phyloP scores from a whole-genome alignment of 2,113 vertebrate species.

The Ariopsis seemanni region DNA sequence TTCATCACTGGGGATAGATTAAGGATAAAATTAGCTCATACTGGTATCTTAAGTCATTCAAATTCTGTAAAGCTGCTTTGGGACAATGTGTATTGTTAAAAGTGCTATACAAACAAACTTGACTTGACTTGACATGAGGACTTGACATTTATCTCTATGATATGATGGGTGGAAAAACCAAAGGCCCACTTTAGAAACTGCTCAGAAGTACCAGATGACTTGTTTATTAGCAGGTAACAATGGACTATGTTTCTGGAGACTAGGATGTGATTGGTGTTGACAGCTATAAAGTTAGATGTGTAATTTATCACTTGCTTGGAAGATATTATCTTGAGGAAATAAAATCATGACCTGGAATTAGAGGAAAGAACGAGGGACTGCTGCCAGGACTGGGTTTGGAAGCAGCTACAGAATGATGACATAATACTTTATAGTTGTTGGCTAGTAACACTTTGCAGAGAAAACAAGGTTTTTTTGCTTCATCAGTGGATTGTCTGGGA shows the following conservation, averaged over 20 bases:
- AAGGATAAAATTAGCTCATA: no score
- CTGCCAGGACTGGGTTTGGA: not conserved
- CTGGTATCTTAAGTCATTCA: no score
- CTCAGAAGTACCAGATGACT: not conserved
- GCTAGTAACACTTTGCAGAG: not conserved
- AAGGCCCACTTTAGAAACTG: not conserved
- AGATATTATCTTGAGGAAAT: not conserved
- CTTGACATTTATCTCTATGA: not conserved
- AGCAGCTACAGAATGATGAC: not conserved
- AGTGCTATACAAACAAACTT: no score
- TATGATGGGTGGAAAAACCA: not conserved
- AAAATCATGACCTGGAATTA: not conserved
- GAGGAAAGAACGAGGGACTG: not conserved
- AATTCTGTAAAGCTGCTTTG: no score
- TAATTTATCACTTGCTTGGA: not conserved
- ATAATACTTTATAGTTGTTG: not conserved
- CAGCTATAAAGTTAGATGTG: not conserved
- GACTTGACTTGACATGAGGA: no score
- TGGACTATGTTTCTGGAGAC: not conserved
- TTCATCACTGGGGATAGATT: no score
- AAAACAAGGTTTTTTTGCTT: not conserved
- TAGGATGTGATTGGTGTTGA: not conserved
- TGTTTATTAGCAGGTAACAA: not conserved
- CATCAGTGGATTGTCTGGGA: not conserved
- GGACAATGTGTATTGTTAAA: no score